A percentile compares a stretch with the other conserved stretches of the same genome.
Evolutionary conservation across 1,140 invertebrate genomes (phyloP).

Genomic region (Zaprionus capensis): DNA sequence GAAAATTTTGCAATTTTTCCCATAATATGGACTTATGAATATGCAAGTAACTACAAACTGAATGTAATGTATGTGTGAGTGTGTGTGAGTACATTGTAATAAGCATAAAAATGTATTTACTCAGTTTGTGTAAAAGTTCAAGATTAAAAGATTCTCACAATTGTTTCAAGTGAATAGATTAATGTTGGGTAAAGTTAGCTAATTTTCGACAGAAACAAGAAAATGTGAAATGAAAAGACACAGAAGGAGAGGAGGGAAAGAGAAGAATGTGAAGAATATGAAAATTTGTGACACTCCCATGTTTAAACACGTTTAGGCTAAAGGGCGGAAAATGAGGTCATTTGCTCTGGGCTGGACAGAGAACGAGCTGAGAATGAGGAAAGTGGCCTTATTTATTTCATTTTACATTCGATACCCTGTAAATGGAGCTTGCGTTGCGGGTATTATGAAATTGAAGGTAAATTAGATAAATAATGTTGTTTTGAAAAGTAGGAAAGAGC

Average conservation of each 20-base stretch:
- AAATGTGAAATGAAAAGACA: not conserved
- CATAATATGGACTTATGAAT: constrained; percentile 47
- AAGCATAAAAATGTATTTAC: constrained; percentile 16
- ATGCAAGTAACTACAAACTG: constrained; percentile 23
- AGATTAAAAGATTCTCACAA: constrained; percentile 59
- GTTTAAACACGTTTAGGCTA: constrained; percentile 49
- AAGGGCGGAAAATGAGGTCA: constrained; percentile 45
- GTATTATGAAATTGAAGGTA: not conserved
- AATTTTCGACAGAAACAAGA: not conserved
- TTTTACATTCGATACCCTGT: constrained; percentile 1
- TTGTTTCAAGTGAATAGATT: constrained; percentile 34
- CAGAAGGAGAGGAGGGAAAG: not conserved
- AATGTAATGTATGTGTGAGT: not conserved
- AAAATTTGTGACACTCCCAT: constrained; percentile 13
- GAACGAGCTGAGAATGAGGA: constrained; percentile 6
- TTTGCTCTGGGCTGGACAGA: not conserved
- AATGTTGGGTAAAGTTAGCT: not conserved
- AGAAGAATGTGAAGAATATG: constrained; percentile 1
- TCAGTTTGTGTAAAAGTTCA: constrained; percentile 30
- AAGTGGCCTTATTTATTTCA: not conserved
- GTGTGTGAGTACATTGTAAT: not conserved
- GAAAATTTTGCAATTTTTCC: constrained; percentile 25
- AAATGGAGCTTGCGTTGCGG: not conserved
- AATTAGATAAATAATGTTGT: too few species aligned
- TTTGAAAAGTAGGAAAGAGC: not conserved